These are phyloP conservation scores for Podiceps cristatus DNA, from an alignment of 2,113 vertebrate genomes.

Conservation along the genomic window DNA sequence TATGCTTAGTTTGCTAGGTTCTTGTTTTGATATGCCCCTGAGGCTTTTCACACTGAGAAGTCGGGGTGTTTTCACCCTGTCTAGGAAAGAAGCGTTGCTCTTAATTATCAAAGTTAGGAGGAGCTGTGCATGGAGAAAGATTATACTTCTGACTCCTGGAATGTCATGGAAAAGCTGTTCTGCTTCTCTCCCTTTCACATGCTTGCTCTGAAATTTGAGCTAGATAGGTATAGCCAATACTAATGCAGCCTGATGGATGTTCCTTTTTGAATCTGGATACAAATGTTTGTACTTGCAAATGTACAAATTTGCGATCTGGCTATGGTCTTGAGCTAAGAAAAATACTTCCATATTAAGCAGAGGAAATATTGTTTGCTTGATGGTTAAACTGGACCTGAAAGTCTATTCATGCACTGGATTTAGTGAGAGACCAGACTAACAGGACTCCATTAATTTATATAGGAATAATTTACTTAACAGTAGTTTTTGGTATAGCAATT, in stretches of 20 bases:
- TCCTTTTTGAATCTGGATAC: not conserved
- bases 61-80: not conserved
- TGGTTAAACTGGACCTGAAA: not conserved
- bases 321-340: not conserved
- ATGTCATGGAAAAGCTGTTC: not conserved
- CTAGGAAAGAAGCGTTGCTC: not conserved
- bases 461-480: not conserved
- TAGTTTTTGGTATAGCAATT: not conserved
- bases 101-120: not conserved
- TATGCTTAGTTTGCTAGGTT: not conserved
- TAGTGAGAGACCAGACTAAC: not conserved
- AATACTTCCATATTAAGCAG: not conserved
- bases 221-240: not conserved
- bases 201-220: not conserved
- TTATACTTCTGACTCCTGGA: not conserved
- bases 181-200: not conserved
- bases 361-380: not conserved
- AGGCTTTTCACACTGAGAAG: not conserved
- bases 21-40: not conserved
- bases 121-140: not conserved
- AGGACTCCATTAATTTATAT: not conserved
- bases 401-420: not conserved
- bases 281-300: not conserved
- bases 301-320: not conserved
- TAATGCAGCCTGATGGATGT: not conserved